phyloP scores from a whole-genome alignment of 2,113 vertebrate genomes.

The Calyptomena viridis region DNA sequence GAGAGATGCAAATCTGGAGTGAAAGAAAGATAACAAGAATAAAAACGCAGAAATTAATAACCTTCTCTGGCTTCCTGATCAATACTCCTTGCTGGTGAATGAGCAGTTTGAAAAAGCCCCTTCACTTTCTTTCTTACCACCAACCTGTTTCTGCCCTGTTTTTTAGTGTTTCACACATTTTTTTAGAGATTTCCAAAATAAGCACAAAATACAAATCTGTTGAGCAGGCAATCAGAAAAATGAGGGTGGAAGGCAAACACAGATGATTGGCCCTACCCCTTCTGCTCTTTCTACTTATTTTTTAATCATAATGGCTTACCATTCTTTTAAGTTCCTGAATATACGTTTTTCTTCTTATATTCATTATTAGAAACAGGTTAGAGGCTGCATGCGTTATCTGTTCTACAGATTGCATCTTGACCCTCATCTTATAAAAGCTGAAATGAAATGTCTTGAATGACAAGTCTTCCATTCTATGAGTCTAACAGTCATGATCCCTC shows the following conservation, averaged over 20 bases:
- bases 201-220: background rate
- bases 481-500: background rate
- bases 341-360: background rate
- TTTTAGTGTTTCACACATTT: background rate
- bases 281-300: background rate
- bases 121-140: background rate
- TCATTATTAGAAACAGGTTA: background rate
- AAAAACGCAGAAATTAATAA: background rate
- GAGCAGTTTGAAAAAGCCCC: background rate
- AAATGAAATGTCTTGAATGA: background rate
- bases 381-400: background rate
- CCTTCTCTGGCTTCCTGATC: background rate
- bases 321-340: background rate
- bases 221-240: background rate
- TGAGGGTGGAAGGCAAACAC: background rate
- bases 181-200: background rate
- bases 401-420: background rate
- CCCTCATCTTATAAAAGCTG: background rate
- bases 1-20: background rate
- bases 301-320: background rate
- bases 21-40: background rate
- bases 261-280: background rate
- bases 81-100: background rate
- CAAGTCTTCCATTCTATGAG: background rate
- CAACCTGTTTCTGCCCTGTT: background rate